Conservation (phyloP, 2,113 vertebrate genomes). For the Xenus cinereus region DNA sequence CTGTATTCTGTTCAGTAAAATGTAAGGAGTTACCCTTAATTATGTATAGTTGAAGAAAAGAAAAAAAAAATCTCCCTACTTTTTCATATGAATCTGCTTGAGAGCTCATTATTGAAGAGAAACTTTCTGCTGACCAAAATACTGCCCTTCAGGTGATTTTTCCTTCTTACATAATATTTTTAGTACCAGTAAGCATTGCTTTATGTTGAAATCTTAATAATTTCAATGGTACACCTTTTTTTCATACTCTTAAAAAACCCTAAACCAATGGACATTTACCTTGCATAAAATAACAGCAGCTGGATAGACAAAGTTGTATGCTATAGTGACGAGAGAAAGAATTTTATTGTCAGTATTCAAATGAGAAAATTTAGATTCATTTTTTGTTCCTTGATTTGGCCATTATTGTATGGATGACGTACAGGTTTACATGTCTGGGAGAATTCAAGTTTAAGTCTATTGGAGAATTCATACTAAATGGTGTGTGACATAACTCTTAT, state of each 20-base stretch:
- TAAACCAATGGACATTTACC: background rate
- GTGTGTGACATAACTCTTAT: background rate
- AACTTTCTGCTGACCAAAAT: background rate
- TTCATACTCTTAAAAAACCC: background rate
- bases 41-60: background rate
- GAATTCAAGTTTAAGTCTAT: background rate
- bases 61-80: background rate
- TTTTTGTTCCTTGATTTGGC: background rate
- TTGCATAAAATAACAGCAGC: background rate
- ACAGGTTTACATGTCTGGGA: background rate
- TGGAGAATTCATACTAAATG: background rate
- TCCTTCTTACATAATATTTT: background rate
- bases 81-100: background rate
- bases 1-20: background rate
- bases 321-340: background rate
- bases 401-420: accelerated
- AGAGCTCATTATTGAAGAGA: background rate
- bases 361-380: background rate
- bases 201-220: background rate
- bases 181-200: background rate
- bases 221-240: background rate
- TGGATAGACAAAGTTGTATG: background rate
- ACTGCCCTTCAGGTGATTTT: background rate
- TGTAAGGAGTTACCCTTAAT: background rate
- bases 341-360: background rate